A percentile compares a stretch with the other conserved stretches of the same genome.
phyloP scores from a whole-genome alignment of 2,797 vertebrate genomes.

The Anolis apletophallus region DNA sequence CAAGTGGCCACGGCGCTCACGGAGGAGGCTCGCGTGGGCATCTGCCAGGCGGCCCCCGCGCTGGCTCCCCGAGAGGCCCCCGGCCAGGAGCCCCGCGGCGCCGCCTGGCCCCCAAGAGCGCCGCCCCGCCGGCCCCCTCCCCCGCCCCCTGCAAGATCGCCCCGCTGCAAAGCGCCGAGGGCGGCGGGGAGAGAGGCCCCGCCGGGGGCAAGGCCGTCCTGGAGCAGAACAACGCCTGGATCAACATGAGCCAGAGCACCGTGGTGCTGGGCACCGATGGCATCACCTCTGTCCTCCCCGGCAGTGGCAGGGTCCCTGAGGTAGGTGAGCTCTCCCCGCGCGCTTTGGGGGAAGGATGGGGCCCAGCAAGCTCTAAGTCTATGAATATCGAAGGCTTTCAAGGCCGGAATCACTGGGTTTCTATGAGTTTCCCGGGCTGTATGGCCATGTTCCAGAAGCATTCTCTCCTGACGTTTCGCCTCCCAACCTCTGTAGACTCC shows the following conservation, averaged over 20 bases:
- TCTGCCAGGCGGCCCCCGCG: slow-evolving; percentile 85
- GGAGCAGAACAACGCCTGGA: slow-evolving; percentile 91
- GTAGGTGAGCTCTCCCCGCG: slow-evolving; percentile 78
- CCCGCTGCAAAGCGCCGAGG: slow-evolving; percentile 78
- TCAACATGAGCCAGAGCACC: slow-evolving; percentile 92
- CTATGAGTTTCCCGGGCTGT: too few relatives aligned
- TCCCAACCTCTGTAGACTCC: too few relatives aligned
- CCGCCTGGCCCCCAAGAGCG: slow-evolving; percentile 27
- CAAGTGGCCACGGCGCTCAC: slow-evolving; percentile 74
- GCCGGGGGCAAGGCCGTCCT: slow-evolving; percentile 81
- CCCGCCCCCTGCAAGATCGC: slow-evolving; percentile 81
- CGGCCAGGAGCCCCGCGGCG: slow-evolving; percentile 64
- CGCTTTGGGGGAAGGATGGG: too few relatives aligned
- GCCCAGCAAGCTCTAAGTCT: too few relatives aligned
- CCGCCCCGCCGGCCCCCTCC: slow-evolving; percentile 47
- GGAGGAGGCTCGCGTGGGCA: slow-evolving; percentile 83
- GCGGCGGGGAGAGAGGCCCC: slow-evolving; percentile 63
- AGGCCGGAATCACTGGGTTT: too few relatives aligned
- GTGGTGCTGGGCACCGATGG: slow-evolving; percentile 95
- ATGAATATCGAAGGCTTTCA: too few relatives aligned
- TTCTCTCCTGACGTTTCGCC: too few relatives aligned
- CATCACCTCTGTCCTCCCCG: slow-evolving; percentile 91
- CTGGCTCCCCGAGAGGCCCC: slow-evolving; percentile 68
- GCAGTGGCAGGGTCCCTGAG: slow-evolving; percentile 74
- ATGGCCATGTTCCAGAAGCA: too few relatives aligned